A percentile compares a stretch with the other conserved stretches of the same genome.
phyloP scores from a whole-genome alignment of 2,888 invertebrate genomes.

The Geophilus truncorum region DNA sequence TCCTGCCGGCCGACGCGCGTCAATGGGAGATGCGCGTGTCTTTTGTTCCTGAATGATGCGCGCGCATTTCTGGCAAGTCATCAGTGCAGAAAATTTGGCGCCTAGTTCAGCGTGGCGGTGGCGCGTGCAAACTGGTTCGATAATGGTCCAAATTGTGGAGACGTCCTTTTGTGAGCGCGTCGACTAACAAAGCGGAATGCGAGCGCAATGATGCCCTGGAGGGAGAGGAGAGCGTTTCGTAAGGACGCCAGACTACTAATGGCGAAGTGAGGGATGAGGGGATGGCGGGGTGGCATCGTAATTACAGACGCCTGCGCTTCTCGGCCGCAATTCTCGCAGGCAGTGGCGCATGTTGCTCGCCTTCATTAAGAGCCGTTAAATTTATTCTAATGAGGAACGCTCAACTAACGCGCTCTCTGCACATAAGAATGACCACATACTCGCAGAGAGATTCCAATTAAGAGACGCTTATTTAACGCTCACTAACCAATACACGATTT shows the following conservation, averaged over 20 bases:
- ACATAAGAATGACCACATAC: conserved; percentile 18
- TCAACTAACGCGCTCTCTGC: conserved; percentile 9
- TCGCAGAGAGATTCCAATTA: conserved; percentile 4
- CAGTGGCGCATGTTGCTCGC: conserved; percentile 25
- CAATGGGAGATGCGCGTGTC: conserved; percentile 6
- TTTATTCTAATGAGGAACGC: conserved; percentile 27
- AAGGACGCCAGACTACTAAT: conserved; percentile 18
- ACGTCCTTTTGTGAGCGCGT: conserved; percentile 27
- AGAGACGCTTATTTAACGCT: conserved; percentile 25
- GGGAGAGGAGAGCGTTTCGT: conserved; percentile 18
- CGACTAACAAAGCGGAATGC: conserved; percentile 27
- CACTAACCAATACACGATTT: conserved; percentile 27
- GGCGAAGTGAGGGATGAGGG: conserved; percentile 2
- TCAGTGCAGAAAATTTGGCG: conserved; percentile 21
- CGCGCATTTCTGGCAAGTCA: conserved; percentile 27
- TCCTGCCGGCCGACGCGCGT: background rate
- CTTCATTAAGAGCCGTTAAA: conserved; percentile 27
- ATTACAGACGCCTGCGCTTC: conserved; percentile 25
- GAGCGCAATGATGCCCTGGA: conserved; percentile 25
- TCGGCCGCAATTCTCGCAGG: conserved; percentile 27
- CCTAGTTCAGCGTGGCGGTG: conserved; percentile 13
- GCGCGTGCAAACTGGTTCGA: conserved; percentile 27
- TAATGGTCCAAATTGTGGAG: conserved; percentile 14
- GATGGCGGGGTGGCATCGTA: conserved; percentile 13
- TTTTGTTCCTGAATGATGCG: conserved; percentile 23